phyloP scores from a whole-genome alignment of 2,888 invertebrate genomes.

The Volucella inflata region DNA sequence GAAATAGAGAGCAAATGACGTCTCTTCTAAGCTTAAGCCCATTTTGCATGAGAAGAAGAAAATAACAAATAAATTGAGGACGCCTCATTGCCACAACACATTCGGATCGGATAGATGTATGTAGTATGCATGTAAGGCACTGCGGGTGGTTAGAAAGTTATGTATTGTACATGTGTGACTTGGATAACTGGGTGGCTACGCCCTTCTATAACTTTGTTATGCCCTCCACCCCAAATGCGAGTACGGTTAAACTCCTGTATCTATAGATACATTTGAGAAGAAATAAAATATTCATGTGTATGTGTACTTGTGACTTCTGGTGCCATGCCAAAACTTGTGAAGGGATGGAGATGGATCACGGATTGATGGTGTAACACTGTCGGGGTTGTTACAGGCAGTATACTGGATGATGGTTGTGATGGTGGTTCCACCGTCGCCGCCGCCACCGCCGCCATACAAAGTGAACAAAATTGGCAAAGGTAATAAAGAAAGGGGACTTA shows the following conservation, averaged over 20 bases:
- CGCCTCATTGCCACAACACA: constrained; percentile 35
- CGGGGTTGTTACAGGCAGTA: too few relatives aligned
- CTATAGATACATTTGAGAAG: constrained; percentile 31
- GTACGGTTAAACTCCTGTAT: background rate
- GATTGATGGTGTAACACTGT: constrained; percentile 24
- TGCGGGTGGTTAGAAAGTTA: background rate
- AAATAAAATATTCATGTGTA: constrained; percentile 45
- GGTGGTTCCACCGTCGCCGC: background rate
- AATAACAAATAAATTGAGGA: constrained; percentile 44
- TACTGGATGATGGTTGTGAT: constrained; percentile 2
- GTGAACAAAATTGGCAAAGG: constrained; percentile 14
- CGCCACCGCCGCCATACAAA: background rate
- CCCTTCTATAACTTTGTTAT: constrained; percentile 43
- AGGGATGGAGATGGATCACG: constrained; percentile 67
- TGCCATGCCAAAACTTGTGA: constrained; percentile 9
- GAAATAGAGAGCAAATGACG: constrained; percentile 14
- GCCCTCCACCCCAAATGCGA: background rate
- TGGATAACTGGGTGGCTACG: constrained; percentile 13
- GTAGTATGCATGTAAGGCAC: background rate
- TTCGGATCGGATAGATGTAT: too few relatives aligned
- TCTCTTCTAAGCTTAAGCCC: constrained; percentile 28
- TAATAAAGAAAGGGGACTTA: constrained; percentile 70
- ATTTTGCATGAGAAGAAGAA: constrained; percentile 11
- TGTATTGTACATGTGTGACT: too few relatives aligned
- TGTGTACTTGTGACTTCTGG: constrained; percentile 32